phyloP scores from a whole-genome alignment of 2,113 vertebrate genomes.

The Mirza zaza region DNA sequence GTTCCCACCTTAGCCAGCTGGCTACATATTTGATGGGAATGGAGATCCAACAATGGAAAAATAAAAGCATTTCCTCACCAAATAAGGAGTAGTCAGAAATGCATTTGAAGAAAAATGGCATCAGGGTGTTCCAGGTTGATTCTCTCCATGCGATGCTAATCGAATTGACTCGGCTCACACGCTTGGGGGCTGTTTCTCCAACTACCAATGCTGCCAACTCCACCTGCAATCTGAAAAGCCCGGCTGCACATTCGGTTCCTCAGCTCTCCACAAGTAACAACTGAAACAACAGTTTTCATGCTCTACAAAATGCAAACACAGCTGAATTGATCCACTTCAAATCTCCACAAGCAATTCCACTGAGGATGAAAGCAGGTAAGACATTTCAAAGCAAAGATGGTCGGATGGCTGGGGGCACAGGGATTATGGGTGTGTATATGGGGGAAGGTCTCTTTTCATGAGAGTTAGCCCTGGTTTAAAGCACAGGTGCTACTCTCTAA shows the following conservation, averaged over 20 bases:
- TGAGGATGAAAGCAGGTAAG: neutral
- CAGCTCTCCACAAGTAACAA: neutral
- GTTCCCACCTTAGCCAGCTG: slow-evolving; percentile 38
- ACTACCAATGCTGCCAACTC: neutral
- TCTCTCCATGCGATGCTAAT: neutral
- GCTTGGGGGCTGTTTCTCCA: neutral
- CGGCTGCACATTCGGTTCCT: neutral
- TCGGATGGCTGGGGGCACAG: neutral
- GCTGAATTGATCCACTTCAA: slow-evolving; percentile 29
- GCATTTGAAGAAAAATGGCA: neutral
- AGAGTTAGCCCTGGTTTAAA: neutral
- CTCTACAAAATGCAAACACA: slow-evolving; percentile 8
- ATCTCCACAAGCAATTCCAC: slow-evolving; percentile 16
- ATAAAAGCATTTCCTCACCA: slow-evolving; percentile 19
- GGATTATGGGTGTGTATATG: neutral
- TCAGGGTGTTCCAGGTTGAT: neutral
- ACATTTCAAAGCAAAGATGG: neutral
- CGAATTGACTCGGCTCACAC: neutral
- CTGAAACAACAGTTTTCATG: slow-evolving; percentile 9
- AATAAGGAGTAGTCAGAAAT: neutral
- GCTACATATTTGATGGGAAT: slow-evolving; percentile 27
- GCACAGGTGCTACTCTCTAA: neutral
- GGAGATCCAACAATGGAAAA: neutral
- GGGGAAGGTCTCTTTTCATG: neutral
- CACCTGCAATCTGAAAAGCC: slow-evolving; percentile 26